Conservation (phyloP, 2,888 invertebrate genomes). For the Ferdinandea cuprea region DNA sequence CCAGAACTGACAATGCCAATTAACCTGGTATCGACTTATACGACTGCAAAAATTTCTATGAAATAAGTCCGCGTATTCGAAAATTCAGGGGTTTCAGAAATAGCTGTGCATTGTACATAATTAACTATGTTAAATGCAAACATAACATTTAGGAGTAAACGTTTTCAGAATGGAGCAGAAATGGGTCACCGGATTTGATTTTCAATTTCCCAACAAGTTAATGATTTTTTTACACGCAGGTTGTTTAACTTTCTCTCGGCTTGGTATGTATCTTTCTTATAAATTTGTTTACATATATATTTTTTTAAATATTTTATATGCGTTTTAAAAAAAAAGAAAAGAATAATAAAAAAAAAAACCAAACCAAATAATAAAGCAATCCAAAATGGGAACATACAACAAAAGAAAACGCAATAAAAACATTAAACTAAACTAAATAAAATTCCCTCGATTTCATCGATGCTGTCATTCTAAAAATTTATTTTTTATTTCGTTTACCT, state of each 20-base stretch:
- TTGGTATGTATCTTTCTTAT: conserved; percentile 71
- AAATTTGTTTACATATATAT: conserved; percentile 30
- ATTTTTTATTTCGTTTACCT: conserved; percentile 68
- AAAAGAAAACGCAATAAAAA: conserved; percentile 53
- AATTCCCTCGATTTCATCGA: not conserved
- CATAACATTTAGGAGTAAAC: not conserved
- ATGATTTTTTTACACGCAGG: conserved; percentile 67
- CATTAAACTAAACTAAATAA: conserved; percentile 17
- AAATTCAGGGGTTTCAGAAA: too few relatives aligned
- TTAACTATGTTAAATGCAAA: not conserved
- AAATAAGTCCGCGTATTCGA: too few relatives aligned
- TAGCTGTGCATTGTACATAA: not conserved
- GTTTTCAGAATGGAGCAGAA: conserved; percentile 46
- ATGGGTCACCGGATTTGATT: conserved; percentile 49
- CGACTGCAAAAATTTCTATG: too few relatives aligned
- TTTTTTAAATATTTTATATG: conserved; percentile 52
- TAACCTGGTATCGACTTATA: too few relatives aligned
- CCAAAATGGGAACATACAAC: conserved; percentile 30
- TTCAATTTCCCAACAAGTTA: conserved; percentile 68
- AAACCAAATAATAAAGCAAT: too few relatives aligned
- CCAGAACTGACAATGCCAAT: too few relatives aligned
- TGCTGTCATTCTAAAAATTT: conserved; percentile 58
- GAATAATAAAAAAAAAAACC: conserved; percentile 11
- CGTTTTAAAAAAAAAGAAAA: conserved; percentile 47
- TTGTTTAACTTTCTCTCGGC: conserved; percentile 67